Percentiles rank a stretch among this genome's conserved stretches.
These are phyloP conservation scores for Sebastes fasciatus DNA, from an alignment of 2,113 vertebrate genomes.

Conservation along the genomic window DNA sequence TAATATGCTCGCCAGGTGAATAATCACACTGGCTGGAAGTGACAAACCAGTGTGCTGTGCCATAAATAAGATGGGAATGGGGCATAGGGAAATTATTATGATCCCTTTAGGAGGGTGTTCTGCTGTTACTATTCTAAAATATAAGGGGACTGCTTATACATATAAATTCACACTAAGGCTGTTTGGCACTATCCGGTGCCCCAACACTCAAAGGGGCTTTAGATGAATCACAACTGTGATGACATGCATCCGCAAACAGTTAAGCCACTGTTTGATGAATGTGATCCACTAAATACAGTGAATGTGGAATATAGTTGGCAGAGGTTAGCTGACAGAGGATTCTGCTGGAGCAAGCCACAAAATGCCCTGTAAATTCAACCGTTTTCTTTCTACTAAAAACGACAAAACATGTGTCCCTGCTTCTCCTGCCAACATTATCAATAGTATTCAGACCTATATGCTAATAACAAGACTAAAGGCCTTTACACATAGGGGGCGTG, in stretches of 20 bases:
- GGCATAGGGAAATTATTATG: conserved; percentile 59
- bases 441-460: neutral
- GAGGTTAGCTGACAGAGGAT: conserved; percentile 6
- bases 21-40: conserved; percentile 74
- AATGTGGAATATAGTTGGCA: conserved; percentile 23
- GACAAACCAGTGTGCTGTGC: conserved; percentile 66
- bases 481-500: too few relatives aligned
- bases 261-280: conserved; percentile 50
- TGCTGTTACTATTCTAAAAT: conserved; percentile 58
- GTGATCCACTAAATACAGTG: conserved; percentile 43
- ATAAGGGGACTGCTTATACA: conserved; percentile 44
- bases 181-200: conserved; percentile 36
- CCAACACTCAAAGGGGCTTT: conserved; percentile 46
- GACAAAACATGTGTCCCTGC: conserved; percentile 1
- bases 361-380: conserved; percentile 18
- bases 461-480: neutral
- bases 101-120: conserved; percentile 57
- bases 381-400: conserved; percentile 5
- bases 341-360: conserved; percentile 19
- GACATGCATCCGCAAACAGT: conserved; percentile 46
- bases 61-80: conserved; percentile 72
- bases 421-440: conserved; percentile 1
- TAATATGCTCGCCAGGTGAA: conserved; percentile 77
- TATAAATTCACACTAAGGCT: conserved; percentile 49
- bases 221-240: conserved; percentile 53